Evolutionary conservation across 2,888 invertebrate species (phyloP), one percentile per base, ranked within the genome.

Genomic region (Tipula lateralis): DNA sequence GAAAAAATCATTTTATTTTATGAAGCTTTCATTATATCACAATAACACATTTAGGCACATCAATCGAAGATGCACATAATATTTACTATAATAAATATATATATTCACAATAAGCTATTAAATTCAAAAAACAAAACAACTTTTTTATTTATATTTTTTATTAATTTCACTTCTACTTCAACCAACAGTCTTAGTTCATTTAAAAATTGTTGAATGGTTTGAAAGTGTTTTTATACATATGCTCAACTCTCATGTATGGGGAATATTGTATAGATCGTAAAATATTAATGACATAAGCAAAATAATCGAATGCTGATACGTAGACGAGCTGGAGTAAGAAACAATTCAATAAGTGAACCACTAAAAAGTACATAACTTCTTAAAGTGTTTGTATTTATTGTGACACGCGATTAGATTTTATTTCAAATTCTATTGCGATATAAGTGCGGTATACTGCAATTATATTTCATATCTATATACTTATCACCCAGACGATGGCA

Each of bases 141-240:
- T 66, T 66, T 66, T 66, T 66, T 44, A n/a, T n/a, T 44, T 44
- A 32, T 44, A 4, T 44, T 66, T 66, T 24, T 24, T 66, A 24
- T 19, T 66, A 66, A 66, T 66, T 66, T 66, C 66, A 66, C 66
- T 66, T 66, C 66, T 66, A 66, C 66, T 66, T 66, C 12, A 66
- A 66, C 2, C 66, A 66, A 66, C 66, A 66, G 66, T 66, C 66
- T 66, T 66, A 24, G 66, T 66, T 66, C 19, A 66, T 66, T 66
- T 66, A 66, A 66, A 66, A 66, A 66, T 24, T 66, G 66, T 66
- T 66, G 66, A 66, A 66, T 24, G 66, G 66, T 24, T 66, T 66
- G 24, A 19, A 66, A 66, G 66, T 24, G 66, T 24, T 66, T 66
- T 66, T 66, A 66, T 66, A 66, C 3, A 24, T 9, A 66, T 24